These are phyloP conservation scores for Drosophila grimshawi DNA, from an alignment of 1,140 invertebrate genomes.

Conservation along the genomic window DNA sequence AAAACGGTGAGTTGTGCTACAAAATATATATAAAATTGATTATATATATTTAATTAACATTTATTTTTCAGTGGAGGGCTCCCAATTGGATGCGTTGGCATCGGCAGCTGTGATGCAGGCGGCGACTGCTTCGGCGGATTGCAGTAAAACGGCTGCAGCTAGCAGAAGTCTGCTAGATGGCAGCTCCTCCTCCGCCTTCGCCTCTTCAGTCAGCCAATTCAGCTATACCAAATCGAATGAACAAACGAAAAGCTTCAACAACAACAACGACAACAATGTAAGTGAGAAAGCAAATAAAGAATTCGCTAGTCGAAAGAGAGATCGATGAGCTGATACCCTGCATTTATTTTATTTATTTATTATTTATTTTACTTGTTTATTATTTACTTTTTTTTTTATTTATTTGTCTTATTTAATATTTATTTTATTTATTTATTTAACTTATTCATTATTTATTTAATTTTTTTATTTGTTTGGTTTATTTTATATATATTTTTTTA, in stretches of 20 bases:
- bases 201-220: neutral
- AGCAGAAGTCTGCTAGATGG: conserved; percentile 24
- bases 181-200: neutral
- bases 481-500: too few species aligned
- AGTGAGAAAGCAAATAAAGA: neutral
- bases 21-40: too few species aligned
- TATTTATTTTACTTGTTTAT: neutral
- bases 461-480: too few species aligned
- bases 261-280: conserved; percentile 44
- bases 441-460: neutral
- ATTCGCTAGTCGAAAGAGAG: too few species aligned
- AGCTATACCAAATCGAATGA: conserved; percentile 21
- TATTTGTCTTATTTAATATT: neutral
- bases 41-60: too few species aligned
- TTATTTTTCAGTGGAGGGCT: conserved; percentile 56
- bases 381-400: neutral
- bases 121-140: conserved; percentile 39
- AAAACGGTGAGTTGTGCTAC: too few species aligned
- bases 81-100: conserved; percentile 75
- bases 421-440: too few species aligned
- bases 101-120: conserved; percentile 77
- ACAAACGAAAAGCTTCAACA: conserved; percentile 15
- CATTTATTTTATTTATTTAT: neutral
- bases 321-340: too few species aligned
- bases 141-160: conserved; percentile 2